Base-by-base conservation (phyloP, 2,888 invertebrate species). In the Lutraria lutraria region DNA sequence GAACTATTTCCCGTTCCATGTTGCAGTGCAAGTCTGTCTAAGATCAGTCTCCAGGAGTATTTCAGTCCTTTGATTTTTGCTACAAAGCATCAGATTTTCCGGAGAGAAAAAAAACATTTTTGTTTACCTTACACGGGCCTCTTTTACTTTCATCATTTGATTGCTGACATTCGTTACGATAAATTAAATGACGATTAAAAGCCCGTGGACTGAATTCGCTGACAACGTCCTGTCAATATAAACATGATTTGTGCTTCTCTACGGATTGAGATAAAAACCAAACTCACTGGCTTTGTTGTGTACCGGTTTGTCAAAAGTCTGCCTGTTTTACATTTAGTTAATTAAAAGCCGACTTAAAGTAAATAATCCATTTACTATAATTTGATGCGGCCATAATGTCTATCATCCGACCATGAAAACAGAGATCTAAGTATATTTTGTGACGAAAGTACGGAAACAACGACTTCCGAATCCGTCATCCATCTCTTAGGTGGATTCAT, bases 231-330 rank as follows among this genome's bases (percentile, higher is more conserved):
- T 43, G 43, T 43, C 43, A 43, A 43, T 43, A 25, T 0, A 68
- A 25, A n/a, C 63, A 25, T 68, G 25, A 25, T 68, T 68, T 68
- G 12, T 25, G 25, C n/a, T 25, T 68, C 63, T n/a, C 25, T 25
- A 68, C 63, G 63, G 25, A n/a, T 68, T 25, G n/a, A 25, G 19
- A 8, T 68, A 68, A 25, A 60, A 68, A 68, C 8, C 63, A 10
- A 25, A 25, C 25, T 8, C 63, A n/a, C 12, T 25, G 25, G 4
- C 12, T 25, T 68, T n/a, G 63, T 68, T 68, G 63, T 68, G 25
- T 68, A 13, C 12, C 63, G 25, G 63, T 68, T 68, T 68, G 63
- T 68, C n/a, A 68, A 68, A 68, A 68, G 63, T 68, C 63, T 68
- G 63, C 63, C 63, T n/a, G 25, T n/a, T n/a, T 68, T 3, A 25